These are phyloP conservation scores for Urophycis tenuis DNA, from an alignment of 2,797 vertebrate genomes.

Conservation along the genomic window DNA sequence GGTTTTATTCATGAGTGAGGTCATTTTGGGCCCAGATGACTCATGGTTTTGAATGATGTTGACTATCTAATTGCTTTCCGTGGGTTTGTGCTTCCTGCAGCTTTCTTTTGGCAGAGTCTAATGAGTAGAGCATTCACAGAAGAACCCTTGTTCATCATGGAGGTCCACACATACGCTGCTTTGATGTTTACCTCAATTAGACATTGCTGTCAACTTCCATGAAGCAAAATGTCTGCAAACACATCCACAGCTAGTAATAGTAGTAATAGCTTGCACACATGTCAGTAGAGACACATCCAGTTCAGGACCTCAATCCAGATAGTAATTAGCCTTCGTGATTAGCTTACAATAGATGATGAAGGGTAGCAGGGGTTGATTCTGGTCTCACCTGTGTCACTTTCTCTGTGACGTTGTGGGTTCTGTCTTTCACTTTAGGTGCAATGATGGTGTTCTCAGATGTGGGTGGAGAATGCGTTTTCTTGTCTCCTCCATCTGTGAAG, in stretches of 20 bases:
- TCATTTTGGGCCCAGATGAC: too few relatives aligned
- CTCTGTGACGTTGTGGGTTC: constrained; percentile 98
- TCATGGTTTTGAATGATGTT: too few relatives aligned
- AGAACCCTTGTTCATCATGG: too few relatives aligned
- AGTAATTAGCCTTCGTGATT: not conserved
- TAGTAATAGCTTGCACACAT: too few relatives aligned
- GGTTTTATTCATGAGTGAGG: too few relatives aligned
- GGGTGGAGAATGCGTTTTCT: constrained; percentile 89
- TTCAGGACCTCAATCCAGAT: not conserved
- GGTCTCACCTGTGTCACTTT: constrained; percentile 94
- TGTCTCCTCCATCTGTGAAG: constrained; percentile 90
- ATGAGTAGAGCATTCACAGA: too few relatives aligned
- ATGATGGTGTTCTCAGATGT: constrained; percentile 95
- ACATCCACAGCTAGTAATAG: not conserved
- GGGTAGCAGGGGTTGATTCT: not conserved
- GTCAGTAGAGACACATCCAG: too few relatives aligned
- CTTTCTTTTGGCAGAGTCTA: too few relatives aligned
- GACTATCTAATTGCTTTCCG: not conserved
- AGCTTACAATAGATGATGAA: not conserved
- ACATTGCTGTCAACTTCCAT: not conserved
- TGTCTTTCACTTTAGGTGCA: constrained; percentile 96
- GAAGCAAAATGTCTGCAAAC: not conserved
- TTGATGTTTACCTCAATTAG: not conserved
- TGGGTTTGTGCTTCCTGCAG: too few relatives aligned
- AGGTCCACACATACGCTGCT: not conserved